Evolutionary conservation across 1,140 invertebrate genomes (phyloP).

Genomic region (Sipha flava): DNA sequence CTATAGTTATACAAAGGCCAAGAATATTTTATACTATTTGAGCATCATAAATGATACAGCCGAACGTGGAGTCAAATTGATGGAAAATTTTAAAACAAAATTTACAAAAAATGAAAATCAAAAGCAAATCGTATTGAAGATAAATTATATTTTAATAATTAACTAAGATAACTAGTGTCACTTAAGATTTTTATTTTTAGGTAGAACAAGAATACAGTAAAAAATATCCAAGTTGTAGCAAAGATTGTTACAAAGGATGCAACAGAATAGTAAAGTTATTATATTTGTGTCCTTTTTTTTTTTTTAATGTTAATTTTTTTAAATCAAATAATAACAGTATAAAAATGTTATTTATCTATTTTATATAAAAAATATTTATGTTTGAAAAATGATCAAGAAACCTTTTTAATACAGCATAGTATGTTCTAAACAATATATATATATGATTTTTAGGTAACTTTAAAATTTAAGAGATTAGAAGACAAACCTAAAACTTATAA

Average conservation of each 20-base stretch:
- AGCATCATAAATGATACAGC: conserved; percentile 38
- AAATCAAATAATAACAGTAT: not conserved
- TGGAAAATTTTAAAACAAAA: conserved; percentile 37
- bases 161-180: not conserved
- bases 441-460: not conserved
- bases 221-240: not conserved
- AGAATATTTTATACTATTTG: conserved; percentile 34
- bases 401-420: not conserved
- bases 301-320: not conserved
- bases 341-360: not conserved
- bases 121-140: conserved; percentile 37
- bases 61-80: conserved; percentile 38
- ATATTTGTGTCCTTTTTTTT: too few species aligned
- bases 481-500: too few species aligned
- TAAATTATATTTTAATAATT: conserved; percentile 28
- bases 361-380: not conserved
- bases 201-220: not conserved
- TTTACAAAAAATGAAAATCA: conserved; percentile 36
- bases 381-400: not conserved
- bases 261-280: too few species aligned
- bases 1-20: not conserved
- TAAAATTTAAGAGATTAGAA: too few species aligned
- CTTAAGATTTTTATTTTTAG: not conserved
- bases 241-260: too few species aligned
- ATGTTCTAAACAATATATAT: too few species aligned